phyloP scores from a whole-genome alignment of 64 coral and sea anemone genomes.

The Exaiptasia diaphana region DNA sequence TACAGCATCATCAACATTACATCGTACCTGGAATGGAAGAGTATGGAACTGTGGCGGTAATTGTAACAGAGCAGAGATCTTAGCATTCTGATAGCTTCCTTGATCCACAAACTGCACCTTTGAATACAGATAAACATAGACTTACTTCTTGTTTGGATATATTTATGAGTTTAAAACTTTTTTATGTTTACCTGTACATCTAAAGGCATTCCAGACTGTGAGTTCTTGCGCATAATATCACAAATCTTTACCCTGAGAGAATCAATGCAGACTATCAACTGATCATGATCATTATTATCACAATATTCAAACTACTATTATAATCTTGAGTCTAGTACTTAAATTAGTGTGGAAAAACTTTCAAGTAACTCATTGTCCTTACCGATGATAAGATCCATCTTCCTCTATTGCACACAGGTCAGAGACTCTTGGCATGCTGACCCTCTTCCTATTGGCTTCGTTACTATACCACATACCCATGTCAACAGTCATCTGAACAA shows the following conservation, averaged over 20 bases:
- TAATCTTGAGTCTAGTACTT: background rate
- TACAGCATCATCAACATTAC: no score
- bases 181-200: conserved; percentile 51
- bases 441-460: conserved; percentile 24
- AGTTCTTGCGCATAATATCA: conserved; percentile 16
- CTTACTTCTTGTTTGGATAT: background rate
- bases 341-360: conserved; percentile 20
- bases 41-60: conserved; percentile 78
- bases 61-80: conserved; percentile 35
- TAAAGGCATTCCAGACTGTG: conserved; percentile 43
- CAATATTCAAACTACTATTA: no score
- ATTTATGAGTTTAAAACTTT: no score
- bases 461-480: conserved; percentile 71
- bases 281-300: no score
- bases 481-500: conserved; percentile 71
- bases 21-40: conserved; percentile 77
- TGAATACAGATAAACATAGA: background rate
- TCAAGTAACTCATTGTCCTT: no score
- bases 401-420: conserved; percentile 60
- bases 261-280: background rate
- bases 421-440: conserved; percentile 40
- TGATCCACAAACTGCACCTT: conserved; percentile 88
- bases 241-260: conserved; percentile 76
- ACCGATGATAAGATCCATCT: conserved; percentile 57
- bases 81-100: conserved; percentile 31